phyloP scores from a whole-genome alignment of 2,888 invertebrate species.

The Monochamus alternatus region DNA sequence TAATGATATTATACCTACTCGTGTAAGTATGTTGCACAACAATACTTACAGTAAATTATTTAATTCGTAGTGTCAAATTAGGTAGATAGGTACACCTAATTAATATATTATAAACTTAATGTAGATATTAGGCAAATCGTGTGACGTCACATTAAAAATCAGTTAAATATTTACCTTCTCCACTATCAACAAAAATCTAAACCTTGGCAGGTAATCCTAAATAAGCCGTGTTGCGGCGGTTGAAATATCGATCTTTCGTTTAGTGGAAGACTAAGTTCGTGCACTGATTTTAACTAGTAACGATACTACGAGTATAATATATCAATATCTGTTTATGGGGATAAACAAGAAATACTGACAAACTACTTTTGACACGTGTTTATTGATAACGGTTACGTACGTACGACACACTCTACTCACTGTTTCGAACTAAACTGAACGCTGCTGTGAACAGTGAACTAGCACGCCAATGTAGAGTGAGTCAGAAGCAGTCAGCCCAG shows the following conservation, averaged over 20 bases:
- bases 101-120: too few species aligned
- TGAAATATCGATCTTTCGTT: constrained; percentile 10
- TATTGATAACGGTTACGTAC: constrained; percentile 10
- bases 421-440: constrained; percentile 10
- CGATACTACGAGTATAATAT: background rate
- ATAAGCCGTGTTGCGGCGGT: background rate
- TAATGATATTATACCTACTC: too few species aligned
- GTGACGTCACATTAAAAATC: background rate
- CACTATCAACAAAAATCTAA: background rate
- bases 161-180: constrained; percentile 9
- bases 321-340: background rate
- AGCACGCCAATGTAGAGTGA: background rate
- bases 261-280: background rate
- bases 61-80: too few species aligned
- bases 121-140: too few species aligned
- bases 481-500: constrained; percentile 19
- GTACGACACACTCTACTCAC: constrained; percentile 4
- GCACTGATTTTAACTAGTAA: constrained; percentile 9
- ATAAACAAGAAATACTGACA: constrained; percentile 20
- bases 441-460: background rate
- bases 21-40: too few species aligned
- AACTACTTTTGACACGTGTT: constrained; percentile 23
- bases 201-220: constrained; percentile 14
- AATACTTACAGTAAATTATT: too few species aligned
- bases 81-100: too few species aligned